Conservation (phyloP, 2,888 invertebrate species). For the Ornithoptera priamus region DNA sequence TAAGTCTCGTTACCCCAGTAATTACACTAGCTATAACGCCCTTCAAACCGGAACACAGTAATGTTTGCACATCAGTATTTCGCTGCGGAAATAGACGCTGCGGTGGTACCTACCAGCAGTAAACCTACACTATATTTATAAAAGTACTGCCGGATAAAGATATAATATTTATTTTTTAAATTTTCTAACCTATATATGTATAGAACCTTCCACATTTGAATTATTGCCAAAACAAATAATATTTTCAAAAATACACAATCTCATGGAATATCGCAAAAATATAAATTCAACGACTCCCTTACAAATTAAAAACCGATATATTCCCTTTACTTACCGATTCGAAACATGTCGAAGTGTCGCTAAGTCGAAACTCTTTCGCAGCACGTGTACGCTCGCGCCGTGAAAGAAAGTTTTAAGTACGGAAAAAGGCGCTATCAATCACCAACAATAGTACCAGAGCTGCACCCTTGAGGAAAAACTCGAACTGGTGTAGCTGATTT, state of each 20-base stretch:
- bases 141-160: neutral
- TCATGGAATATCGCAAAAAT: neutral
- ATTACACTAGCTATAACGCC: too few species aligned
- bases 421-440: slow-evolving; percentile 68
- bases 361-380: slow-evolving; percentile 43
- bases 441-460: slow-evolving; percentile 61
- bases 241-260: neutral
- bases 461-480: slow-evolving; percentile 73
- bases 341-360: slow-evolving; percentile 46
- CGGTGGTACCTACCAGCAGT: too few species aligned
- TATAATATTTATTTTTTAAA: too few species aligned
- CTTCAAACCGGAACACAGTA: too few species aligned
- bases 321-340: slow-evolving; percentile 41
- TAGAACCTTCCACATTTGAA: too few species aligned
- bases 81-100: too few species aligned
- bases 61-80: too few species aligned
- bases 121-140: neutral
- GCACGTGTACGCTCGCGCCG: slow-evolving; percentile 57
- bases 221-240: neutral
- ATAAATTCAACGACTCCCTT: slow-evolving; percentile 10
- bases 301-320: slow-evolving; percentile 48
- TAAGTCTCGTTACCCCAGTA: too few species aligned
- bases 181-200: too few species aligned
- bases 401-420: slow-evolving; percentile 58
- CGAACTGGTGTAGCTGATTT: slow-evolving; percentile 72